A percentile compares a stretch with the other conserved stretches of the same genome.
Evolutionary conservation across 2,113 vertebrate genomes (phyloP).

Genomic region (Pelmatolapia mariae): DNA sequence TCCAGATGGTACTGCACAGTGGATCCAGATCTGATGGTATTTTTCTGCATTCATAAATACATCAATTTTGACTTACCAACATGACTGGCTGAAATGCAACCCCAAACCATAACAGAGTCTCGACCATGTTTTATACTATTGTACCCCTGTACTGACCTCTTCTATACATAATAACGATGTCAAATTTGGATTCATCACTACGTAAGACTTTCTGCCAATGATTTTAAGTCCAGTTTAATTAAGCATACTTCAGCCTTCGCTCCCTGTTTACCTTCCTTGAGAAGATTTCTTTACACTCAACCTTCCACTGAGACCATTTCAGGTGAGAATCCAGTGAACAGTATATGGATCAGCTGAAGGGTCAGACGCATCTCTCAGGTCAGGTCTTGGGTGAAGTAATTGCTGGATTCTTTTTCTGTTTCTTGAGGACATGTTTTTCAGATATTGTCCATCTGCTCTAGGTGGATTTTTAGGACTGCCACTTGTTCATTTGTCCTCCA

Average conservation of each 20-base stretch:
- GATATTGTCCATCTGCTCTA: neutral
- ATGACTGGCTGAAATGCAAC: neutral
- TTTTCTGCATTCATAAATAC: neutral
- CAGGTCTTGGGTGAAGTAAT: neutral
- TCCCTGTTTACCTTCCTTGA: neutral
- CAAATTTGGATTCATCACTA: neutral
- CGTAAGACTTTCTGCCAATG: neutral
- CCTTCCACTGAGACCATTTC: neutral
- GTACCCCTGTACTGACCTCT: neutral
- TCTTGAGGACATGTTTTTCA: neutral
- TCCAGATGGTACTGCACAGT: neutral
- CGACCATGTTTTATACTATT: neutral
- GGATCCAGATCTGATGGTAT: neutral
- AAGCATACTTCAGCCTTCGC: neutral
- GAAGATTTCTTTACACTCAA: neutral
- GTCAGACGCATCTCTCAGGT: neutral
- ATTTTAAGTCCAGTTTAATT: neutral
- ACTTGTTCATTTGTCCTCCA: neutral
- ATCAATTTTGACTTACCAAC: neutral
- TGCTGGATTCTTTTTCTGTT: neutral
- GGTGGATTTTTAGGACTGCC: neutral
- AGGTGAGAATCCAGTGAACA: neutral
- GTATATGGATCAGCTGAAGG: neutral
- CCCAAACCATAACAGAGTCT: neutral
- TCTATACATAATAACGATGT: neutral